Evolutionary conservation across 2,797 vertebrate species (phyloP).

Genomic region (Enteromius viviparus): DNA sequence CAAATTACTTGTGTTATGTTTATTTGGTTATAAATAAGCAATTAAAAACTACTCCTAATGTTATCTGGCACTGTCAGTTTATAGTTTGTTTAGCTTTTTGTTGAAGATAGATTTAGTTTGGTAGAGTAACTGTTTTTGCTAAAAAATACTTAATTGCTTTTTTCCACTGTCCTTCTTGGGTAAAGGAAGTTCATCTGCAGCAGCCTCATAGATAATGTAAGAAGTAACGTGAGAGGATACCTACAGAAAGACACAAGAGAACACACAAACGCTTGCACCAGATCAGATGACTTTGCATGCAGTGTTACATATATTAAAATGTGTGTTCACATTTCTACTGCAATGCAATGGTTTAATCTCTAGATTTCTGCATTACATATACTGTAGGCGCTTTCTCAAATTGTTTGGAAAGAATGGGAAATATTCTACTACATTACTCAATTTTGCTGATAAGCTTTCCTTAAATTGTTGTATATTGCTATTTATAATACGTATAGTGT

Average conservation of each 20-base stretch:
- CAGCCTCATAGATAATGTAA: constrained; percentile 75
- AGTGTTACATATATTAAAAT: constrained; percentile 44
- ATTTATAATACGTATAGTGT: neutral
- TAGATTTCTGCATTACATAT: neutral
- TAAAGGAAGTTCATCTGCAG: constrained; percentile 34
- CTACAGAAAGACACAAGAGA: constrained; percentile 45
- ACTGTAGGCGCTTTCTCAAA: neutral
- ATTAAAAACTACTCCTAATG: neutral
- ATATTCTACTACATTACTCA: neutral
- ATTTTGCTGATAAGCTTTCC: neutral
- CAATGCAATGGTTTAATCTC: constrained; percentile 3
- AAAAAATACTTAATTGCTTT: neutral
- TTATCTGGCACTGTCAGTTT: constrained; percentile 1
- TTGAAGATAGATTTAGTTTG: neutral
- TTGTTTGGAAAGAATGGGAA: neutral
- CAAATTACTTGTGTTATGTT: neutral
- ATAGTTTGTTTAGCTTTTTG: neutral
- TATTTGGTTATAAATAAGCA: neutral
- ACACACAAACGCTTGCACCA: constrained; percentile 7
- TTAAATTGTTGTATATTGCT: neutral
- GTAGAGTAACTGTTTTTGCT: neutral
- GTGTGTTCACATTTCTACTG: neutral
- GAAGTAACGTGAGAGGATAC: constrained; percentile 65
- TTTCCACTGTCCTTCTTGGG: neutral
- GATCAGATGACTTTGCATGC: constrained; percentile 57